phyloP scores from a whole-genome alignment of 2,113 vertebrate genomes.

The Xenus cinereus region DNA sequence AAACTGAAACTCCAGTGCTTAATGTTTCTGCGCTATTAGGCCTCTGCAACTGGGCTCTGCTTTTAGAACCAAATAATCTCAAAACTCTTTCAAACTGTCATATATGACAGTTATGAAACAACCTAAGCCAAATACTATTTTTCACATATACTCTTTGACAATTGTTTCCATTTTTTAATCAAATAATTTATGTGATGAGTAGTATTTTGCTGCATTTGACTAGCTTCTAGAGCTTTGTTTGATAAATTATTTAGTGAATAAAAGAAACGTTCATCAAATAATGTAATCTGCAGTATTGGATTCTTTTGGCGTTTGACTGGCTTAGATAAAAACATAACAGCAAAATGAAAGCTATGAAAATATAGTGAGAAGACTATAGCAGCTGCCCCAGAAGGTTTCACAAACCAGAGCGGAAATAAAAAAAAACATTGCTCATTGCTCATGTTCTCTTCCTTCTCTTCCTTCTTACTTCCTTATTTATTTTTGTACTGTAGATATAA shows the following conservation, averaged over 20 bases:
- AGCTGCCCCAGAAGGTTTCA: background rate
- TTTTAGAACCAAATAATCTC: background rate
- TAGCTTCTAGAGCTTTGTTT: background rate
- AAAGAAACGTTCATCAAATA: background rate
- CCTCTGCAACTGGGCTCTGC: background rate
- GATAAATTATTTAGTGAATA: slow-evolving; percentile 2
- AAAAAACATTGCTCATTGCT: background rate
- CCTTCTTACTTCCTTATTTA: background rate
- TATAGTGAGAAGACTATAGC: background rate
- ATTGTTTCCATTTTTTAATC: background rate
- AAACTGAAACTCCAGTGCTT: background rate
- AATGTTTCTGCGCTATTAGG: background rate
- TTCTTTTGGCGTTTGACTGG: background rate
- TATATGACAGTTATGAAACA: background rate
- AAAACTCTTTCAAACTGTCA: background rate
- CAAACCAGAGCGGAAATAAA: background rate
- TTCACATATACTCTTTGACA: background rate
- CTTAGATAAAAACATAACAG: background rate
- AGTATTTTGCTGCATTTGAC: background rate
- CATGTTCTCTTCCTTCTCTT: background rate
- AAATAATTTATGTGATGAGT: background rate
- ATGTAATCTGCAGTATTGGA: background rate
- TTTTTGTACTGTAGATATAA: background rate
- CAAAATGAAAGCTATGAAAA: background rate
- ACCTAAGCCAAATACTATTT: background rate